Conservation (phyloP, 1,140 invertebrate species). For the Monomorium pharaonis region DNA sequence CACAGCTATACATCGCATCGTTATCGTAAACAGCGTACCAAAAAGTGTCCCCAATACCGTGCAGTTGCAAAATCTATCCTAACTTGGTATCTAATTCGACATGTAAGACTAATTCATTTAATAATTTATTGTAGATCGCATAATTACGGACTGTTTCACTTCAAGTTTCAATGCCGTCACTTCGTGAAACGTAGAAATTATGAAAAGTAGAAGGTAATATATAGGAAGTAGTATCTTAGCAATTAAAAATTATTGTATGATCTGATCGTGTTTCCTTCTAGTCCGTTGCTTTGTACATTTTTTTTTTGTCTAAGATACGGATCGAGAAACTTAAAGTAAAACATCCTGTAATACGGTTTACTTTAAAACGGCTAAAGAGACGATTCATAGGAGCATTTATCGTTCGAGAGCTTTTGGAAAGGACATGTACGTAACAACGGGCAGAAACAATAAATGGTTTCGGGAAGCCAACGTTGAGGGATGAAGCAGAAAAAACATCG, state of each 20-base stretch:
- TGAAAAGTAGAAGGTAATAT: neutral
- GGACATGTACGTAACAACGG: slow-evolving; percentile 15
- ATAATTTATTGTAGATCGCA: neutral
- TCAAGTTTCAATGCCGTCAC: neutral
- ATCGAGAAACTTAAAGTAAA: neutral
- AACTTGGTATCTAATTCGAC: neutral
- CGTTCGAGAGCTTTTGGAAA: slow-evolving; percentile 1
- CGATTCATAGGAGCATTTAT: neutral
- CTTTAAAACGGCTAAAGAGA: neutral
- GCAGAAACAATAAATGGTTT: slow-evolving; percentile 53
- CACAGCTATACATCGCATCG: neutral
- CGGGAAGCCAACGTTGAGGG: slow-evolving; percentile 35
- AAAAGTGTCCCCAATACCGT: neutral
- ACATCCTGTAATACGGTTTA: neutral
- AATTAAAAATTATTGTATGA: neutral
- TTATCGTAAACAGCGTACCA: neutral
- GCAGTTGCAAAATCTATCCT: neutral
- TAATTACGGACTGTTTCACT: neutral
- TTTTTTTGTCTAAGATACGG: neutral
- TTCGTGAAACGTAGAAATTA: neutral
- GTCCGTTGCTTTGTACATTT: neutral
- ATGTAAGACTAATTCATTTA: neutral
- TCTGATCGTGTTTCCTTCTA: neutral
- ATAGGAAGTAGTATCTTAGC: neutral
- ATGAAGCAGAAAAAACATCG: neutral